Evolutionary conservation across 2,888 invertebrate genomes (phyloP), one percentile per base, ranked within the genome.

Genomic region (Eudemis profundana): DNA sequence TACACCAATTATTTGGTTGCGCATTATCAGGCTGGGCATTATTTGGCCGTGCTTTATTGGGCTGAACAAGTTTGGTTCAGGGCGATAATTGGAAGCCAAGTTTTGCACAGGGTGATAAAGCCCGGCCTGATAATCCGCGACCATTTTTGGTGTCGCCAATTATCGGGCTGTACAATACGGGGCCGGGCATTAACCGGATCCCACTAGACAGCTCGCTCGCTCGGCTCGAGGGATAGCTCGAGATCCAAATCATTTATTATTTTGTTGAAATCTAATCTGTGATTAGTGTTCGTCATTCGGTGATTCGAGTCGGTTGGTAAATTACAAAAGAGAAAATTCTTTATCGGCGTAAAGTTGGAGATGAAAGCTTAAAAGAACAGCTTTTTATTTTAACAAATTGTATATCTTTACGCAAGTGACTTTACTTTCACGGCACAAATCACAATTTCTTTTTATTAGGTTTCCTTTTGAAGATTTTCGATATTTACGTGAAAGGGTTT

Each of bases 401-500:
- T 33, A 14, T 59, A 46, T 40, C 21, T 46, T 40, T 65, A 65
- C 38, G 53, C 53, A 40, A 59, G 51, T 65, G 57, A 14, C 36
- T 44, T 57, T 60, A 65, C 65, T 65, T 65, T 65, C 65, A 65
- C 65, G 60, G 46, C 38, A 60, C 38, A 60, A 59, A 53, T 65
- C 19, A 46, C 15, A 27, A 38, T 23, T 27, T 65, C 27, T 17
- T 38, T 59, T 53, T 33, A 27, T 51, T 53, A 60, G 19, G 21
- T 51, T 38, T 33, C 10, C 15, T 23, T 17, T 51, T 17, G 15
- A 44, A 36, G 14, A 40, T 21, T 15, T 19, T 59, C 15, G 10
- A n/a, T 23, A 21, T 53, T 23, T 3, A 56, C 21, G 36, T 29
- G 38, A 72, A 77, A 76, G 81, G 81, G 78, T 83, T 79, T 68